Conservation (phyloP, 2,888 invertebrate genomes). For the Exocentrus adspersus region DNA sequence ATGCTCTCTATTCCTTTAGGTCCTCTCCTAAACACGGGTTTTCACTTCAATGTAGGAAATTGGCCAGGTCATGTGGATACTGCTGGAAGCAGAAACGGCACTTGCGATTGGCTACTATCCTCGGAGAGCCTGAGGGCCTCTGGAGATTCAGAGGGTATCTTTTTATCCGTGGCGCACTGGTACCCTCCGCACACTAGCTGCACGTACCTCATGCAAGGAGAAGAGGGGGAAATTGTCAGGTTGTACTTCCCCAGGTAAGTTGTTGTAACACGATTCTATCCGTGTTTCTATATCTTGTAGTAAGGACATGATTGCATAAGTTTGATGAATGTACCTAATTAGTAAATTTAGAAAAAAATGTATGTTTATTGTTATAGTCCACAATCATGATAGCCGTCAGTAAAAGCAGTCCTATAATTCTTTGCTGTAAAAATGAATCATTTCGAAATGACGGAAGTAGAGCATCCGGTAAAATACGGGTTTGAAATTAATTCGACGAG, state of each 20-base stretch:
- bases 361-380: no score
- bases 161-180: slow-evolving; percentile 92
- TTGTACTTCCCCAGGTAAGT: slow-evolving; percentile 87
- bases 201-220: slow-evolving; percentile 88
- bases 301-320: no score
- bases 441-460: neutral
- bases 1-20: slow-evolving; percentile 63
- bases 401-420: no score
- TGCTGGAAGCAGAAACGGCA: slow-evolving; percentile 85
- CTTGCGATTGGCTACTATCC: slow-evolving; percentile 88
- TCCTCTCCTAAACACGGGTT: slow-evolving; percentile 89
- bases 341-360: no score
- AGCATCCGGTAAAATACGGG: neutral
- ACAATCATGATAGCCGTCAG: no score
- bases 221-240: slow-evolving; percentile 86
- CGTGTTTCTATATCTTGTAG: no score
- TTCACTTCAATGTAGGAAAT: slow-evolving; percentile 94
- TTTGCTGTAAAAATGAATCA: neutral
- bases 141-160: slow-evolving; percentile 87
- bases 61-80: slow-evolving; percentile 94
- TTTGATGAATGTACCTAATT: no score
- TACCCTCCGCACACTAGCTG: slow-evolving; percentile 93
- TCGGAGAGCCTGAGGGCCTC: slow-evolving; percentile 82
- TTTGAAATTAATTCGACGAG: neutral
- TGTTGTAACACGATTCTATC: no score